Conservation (phyloP, 23 tunicate genomes). For the Trididemnum nubilum region DNA sequence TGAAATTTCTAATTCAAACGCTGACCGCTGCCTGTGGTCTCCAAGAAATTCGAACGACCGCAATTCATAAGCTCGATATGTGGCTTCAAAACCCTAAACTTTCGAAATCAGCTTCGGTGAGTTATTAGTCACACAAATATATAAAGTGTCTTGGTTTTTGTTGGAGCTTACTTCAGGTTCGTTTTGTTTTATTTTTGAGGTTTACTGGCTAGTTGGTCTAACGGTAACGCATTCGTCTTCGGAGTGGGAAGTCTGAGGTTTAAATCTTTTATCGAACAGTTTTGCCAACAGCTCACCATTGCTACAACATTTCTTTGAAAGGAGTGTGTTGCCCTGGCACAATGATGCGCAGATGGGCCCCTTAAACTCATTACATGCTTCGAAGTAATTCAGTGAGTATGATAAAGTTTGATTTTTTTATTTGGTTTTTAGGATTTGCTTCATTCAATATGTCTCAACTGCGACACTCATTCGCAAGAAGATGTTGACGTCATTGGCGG, state of each 20-base stretch:
- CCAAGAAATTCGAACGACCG: slow-evolving; percentile 58
- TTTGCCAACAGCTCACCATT: too few relatives aligned
- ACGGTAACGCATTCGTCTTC: too few relatives aligned
- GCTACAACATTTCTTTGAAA: too few relatives aligned
- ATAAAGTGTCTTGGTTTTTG: not conserved
- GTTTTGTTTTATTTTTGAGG: too few relatives aligned
- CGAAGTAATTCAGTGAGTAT: too few relatives aligned
- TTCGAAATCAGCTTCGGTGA: slow-evolving; percentile 59
- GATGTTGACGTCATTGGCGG: slow-evolving; percentile 67
- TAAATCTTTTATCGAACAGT: not conserved
- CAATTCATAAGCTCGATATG: slow-evolving; percentile 77
- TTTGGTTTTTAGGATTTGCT: slow-evolving; percentile 57
- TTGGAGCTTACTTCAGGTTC: too few relatives aligned
- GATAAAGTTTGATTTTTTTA: too few relatives aligned
- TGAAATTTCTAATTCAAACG: slow-evolving; percentile 54
- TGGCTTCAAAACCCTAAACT: slow-evolving; percentile 87
- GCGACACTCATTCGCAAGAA: slow-evolving; percentile 74
- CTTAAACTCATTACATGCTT: too few relatives aligned
- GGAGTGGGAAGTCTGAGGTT: too few relatives aligned
- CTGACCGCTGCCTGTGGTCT: slow-evolving; percentile 66
- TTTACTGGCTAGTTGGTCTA: too few relatives aligned
- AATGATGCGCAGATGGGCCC: too few relatives aligned
- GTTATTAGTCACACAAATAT: not conserved
- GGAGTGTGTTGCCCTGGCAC: too few relatives aligned
- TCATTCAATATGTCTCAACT: slow-evolving; percentile 75